Conservation (phyloP, 1,140 invertebrate species). For the Brachionus rubens region DNA sequence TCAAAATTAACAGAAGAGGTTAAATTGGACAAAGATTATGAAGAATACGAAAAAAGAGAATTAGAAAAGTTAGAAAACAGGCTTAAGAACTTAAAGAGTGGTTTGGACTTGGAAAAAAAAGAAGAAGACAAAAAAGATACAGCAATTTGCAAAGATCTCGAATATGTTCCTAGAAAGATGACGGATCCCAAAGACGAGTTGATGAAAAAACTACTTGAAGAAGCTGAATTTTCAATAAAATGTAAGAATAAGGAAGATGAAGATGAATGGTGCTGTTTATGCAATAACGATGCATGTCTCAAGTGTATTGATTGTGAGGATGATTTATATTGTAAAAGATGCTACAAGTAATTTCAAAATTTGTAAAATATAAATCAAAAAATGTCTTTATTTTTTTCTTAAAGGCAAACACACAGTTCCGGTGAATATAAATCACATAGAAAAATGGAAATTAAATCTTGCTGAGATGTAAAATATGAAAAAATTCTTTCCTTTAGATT, state of each 20-base stretch:
- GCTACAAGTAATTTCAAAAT: constrained; percentile 61
- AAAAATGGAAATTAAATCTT: not conserved
- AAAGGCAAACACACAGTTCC: not conserved
- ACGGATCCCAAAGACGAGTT: not conserved
- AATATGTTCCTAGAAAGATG: not conserved
- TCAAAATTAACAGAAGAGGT: constrained; percentile 8
- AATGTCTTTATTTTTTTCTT: not conserved
- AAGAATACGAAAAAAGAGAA: constrained; percentile 24
- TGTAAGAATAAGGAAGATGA: not conserved
- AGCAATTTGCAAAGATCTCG: not conserved
- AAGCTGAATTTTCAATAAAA: not conserved
- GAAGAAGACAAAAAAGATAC: no score
- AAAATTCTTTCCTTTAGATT: no score
- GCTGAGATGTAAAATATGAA: no score
- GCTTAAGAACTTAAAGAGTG: constrained; percentile 7
- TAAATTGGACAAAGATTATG: constrained; percentile 33
- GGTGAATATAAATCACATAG: not conserved
- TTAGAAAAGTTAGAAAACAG: constrained; percentile 26
- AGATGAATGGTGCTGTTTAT: constrained; percentile 69
- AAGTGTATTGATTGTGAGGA: constrained; percentile 69
- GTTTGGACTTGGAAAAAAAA: not conserved
- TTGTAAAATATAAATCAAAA: not conserved
- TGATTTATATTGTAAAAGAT: constrained; percentile 70
- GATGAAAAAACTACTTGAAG: constrained; percentile 2
- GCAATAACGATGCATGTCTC: constrained; percentile 70